Evolutionary conservation across 2,113 vertebrate genomes (phyloP).

Genomic region (Hemichromis elongatus): DNA sequence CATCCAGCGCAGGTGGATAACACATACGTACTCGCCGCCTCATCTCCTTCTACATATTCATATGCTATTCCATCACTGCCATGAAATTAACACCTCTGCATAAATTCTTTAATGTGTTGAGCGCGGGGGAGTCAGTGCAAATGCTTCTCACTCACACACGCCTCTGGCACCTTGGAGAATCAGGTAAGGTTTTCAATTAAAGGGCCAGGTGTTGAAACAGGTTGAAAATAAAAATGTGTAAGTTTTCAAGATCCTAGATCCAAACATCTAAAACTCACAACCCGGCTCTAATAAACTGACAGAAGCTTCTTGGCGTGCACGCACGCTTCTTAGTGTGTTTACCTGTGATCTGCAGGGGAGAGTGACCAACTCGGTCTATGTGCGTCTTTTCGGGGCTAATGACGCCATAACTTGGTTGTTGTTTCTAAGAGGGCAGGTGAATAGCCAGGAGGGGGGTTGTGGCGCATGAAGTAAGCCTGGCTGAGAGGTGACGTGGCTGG

Average conservation of each 20-base stretch:
- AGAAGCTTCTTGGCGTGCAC: background rate
- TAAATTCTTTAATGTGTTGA: background rate
- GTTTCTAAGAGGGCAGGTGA: background rate
- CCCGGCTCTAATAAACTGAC: background rate
- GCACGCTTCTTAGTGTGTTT: background rate
- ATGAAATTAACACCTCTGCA: background rate
- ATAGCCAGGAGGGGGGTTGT: background rate
- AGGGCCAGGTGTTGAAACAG: conserved; percentile 25
- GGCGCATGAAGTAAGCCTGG: background rate
- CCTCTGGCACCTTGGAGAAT: background rate
- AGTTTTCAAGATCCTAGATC: background rate
- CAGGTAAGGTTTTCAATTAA: conserved; percentile 8
- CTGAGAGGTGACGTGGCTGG: background rate
- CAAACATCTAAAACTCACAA: background rate
- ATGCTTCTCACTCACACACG: background rate
- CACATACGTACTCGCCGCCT: background rate
- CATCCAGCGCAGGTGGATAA: conserved; percentile 15
- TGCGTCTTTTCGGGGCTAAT: background rate
- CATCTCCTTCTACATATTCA: background rate
- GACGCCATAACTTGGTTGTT: background rate
- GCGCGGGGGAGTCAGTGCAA: background rate
- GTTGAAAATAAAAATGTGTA: background rate
- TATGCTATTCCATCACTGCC: background rate
- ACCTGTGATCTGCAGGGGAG: background rate
- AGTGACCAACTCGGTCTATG: background rate